Evolutionary conservation across 2,797 vertebrate genomes (phyloP).

Genomic region (Lacerta viridis): DNA sequence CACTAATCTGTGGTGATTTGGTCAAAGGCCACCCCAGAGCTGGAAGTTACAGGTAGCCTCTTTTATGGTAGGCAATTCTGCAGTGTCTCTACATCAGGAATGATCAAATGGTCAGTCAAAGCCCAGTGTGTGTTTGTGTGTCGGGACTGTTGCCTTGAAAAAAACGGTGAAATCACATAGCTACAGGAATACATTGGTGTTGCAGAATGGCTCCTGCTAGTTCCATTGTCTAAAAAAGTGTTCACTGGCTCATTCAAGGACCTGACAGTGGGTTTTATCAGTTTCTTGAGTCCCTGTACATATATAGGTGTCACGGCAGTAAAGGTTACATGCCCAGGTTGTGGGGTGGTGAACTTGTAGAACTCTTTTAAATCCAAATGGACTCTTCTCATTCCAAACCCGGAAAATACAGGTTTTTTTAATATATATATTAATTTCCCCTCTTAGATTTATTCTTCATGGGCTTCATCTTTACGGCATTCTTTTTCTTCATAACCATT

Average conservation of each 20-base stretch:
- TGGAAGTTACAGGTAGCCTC: not conserved
- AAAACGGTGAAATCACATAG: not conserved
- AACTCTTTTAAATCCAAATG: not conserved
- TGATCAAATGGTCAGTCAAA: not conserved
- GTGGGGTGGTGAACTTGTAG: not conserved
- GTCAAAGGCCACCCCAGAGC: not conserved
- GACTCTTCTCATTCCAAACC: not conserved
- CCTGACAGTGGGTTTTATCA: not conserved
- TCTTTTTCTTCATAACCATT: conserved; percentile 90
- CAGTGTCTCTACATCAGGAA: not conserved
- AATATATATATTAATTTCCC: not conserved
- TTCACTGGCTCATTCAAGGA: not conserved
- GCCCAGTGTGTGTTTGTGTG: no score
- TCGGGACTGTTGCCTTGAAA: not conserved
- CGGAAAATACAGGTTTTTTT: not conserved
- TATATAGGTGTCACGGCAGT: not conserved
- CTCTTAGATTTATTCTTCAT: conserved; percentile 90
- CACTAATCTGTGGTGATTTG: not conserved
- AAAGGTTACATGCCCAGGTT: not conserved
- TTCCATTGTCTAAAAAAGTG: not conserved
- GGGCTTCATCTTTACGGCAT: conserved; percentile 88
- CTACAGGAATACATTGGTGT: not conserved
- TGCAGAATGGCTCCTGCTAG: not conserved
- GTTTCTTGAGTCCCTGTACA: not conserved
- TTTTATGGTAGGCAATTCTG: not conserved